phyloP scores from a whole-genome alignment of 2,888 invertebrate genomes.

The Andrena haemorrhoa region DNA sequence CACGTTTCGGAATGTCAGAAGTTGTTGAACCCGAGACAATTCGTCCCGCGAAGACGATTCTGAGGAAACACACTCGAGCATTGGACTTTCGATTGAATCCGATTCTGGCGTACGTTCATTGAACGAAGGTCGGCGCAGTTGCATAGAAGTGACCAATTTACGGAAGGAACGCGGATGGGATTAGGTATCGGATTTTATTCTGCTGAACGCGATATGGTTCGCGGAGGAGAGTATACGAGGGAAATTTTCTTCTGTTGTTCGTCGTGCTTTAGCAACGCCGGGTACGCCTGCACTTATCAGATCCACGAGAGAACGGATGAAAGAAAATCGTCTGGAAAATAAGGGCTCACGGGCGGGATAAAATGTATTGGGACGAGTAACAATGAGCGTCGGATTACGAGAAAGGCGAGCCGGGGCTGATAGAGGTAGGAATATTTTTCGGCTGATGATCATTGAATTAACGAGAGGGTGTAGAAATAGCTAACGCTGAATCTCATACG shows the following conservation, averaged over 20 bases:
- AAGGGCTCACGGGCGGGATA: not conserved
- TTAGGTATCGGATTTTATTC: conserved; percentile 41
- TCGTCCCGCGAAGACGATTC: not conserved
- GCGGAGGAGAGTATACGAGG: not conserved
- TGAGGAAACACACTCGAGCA: not conserved
- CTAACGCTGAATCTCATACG: not conserved
- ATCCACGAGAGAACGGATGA: not conserved
- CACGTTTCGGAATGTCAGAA: not conserved
- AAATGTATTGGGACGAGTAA: not conserved
- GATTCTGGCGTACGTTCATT: conserved; percentile 17
- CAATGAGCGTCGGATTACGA: not conserved
- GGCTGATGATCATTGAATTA: not conserved
- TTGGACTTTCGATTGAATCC: conserved; percentile 10
- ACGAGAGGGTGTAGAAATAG: not conserved
- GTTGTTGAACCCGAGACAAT: not conserved
- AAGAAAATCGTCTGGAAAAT: conserved; percentile 36
- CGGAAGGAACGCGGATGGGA: conserved; percentile 10
- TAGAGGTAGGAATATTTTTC: not conserved
- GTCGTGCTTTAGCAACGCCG: not conserved
- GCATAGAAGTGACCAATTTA: conserved; percentile 32
- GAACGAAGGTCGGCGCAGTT: not conserved
- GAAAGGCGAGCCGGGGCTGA: not conserved
- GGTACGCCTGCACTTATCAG: not conserved
- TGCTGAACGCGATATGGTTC: not conserved
- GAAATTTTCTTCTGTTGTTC: not conserved